phyloP scores from a whole-genome alignment of 2,113 vertebrate species.

The Eptatretus burgeri region DNA sequence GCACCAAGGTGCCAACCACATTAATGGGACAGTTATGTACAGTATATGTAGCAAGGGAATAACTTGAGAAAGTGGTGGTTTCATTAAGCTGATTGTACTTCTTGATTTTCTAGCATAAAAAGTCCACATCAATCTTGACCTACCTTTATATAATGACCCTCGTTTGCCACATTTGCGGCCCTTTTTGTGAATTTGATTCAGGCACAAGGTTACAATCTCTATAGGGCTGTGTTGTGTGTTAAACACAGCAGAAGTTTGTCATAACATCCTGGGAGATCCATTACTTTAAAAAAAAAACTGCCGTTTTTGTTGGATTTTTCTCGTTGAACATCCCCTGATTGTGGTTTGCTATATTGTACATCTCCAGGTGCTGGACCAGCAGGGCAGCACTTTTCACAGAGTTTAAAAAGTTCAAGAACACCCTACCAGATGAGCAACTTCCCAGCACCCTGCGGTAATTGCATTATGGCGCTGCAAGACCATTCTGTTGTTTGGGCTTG shows the following conservation, averaged over 20 bases:
- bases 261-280: not conserved
- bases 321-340: too few species aligned
- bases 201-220: not conserved
- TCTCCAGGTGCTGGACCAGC: conserved; percentile 45
- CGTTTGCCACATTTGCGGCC: too few species aligned
- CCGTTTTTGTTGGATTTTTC: not conserved
- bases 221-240: not conserved
- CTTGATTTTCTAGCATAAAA: too few species aligned
- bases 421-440: conserved; percentile 20
- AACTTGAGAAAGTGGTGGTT: too few species aligned
- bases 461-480: not conserved
- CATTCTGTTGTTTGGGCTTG: not conserved
- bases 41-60: too few species aligned
- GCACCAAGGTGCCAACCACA: too few species aligned
- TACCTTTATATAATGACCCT: too few species aligned
- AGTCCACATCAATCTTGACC: too few species aligned
- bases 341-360: not conserved
- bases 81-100: too few species aligned
- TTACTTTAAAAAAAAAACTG: not conserved
- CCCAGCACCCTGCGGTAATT: conserved; percentile 44
- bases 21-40: too few species aligned
- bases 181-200: too few species aligned
- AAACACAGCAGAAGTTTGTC: not conserved
- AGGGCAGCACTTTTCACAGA: conserved; percentile 49
- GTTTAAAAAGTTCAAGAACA: conserved; percentile 34